A percentile compares a stretch with the other conserved stretches of the same genome.
phyloP scores from a whole-genome alignment of 2,797 vertebrate genomes.

The Dallia pectoralis region DNA sequence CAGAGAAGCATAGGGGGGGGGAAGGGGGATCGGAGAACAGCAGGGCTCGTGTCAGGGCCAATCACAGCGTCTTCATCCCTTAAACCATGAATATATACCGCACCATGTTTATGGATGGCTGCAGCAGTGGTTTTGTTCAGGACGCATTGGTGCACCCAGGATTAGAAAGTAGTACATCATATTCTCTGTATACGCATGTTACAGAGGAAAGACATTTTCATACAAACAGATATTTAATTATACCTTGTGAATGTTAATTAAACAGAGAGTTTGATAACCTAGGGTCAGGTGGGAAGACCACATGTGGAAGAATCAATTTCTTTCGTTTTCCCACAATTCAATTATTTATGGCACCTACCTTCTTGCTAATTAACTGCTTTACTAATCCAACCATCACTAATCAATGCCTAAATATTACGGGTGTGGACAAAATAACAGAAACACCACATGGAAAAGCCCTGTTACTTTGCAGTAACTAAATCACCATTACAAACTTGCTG shows the following conservation, averaged over 20 bases:
- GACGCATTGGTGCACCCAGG: neutral
- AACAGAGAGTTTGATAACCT: conserved; percentile 4
- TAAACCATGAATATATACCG: conserved; percentile 41
- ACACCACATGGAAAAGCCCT: too few relatives aligned
- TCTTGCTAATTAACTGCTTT: too few relatives aligned
- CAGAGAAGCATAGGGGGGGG: conserved; percentile 25
- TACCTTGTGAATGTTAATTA: neutral
- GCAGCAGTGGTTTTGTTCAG: conserved; percentile 39
- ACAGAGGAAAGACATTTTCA: neutral
- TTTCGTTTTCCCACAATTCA: too few relatives aligned
- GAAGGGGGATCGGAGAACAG: conserved; percentile 10
- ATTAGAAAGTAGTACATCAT: neutral
- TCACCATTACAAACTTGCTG: too few relatives aligned
- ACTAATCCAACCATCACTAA: too few relatives aligned
- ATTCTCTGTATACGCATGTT: neutral
- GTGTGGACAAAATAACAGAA: too few relatives aligned
- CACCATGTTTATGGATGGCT: conserved; percentile 30
- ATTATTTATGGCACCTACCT: too few relatives aligned
- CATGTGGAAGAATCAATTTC: too few relatives aligned
- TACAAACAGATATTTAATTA: neutral
- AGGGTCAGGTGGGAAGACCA: too few relatives aligned
- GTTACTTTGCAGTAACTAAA: too few relatives aligned
- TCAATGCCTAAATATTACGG: too few relatives aligned
- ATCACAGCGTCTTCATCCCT: conserved; percentile 37
- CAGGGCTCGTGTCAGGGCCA: conserved; percentile 22